Conservation (phyloP, 2,113 vertebrate genomes). For the Gnathonemus longibarbis region DNA sequence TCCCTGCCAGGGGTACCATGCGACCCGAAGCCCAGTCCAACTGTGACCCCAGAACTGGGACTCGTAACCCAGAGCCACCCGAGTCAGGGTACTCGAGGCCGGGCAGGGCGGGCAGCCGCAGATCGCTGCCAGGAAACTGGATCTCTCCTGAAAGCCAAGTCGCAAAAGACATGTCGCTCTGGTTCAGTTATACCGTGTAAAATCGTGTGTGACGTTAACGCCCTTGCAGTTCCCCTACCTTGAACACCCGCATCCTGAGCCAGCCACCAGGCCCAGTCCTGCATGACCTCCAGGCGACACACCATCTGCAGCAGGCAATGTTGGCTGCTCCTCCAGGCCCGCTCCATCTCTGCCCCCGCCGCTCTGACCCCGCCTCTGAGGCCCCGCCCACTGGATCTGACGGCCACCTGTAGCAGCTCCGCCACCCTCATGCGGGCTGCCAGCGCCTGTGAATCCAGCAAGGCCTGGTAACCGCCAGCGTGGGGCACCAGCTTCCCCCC, state of each 20-base stretch:
- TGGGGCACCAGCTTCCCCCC: conserved; percentile 55
- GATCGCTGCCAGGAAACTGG: conserved; percentile 56
- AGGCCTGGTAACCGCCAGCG: conserved; percentile 60
- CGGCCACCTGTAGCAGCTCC: conserved; percentile 24
- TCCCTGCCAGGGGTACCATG: conserved; percentile 64
- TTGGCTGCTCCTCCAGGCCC: conserved; percentile 51
- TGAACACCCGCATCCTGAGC: conserved; percentile 56
- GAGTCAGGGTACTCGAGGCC: conserved; percentile 83
- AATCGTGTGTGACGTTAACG: neutral
- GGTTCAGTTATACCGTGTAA: neutral
- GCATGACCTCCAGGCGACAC: conserved; percentile 56
- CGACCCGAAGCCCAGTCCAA: conserved; percentile 54
- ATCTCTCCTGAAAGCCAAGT: conserved; percentile 59
- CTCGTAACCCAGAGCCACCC: conserved; percentile 67
- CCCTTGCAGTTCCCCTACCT: conserved; percentile 45
- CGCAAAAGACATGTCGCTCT: neutral
- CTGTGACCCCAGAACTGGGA: conserved; percentile 74
- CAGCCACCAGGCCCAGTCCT: conserved; percentile 45
- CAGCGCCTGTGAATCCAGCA: conserved; percentile 61
- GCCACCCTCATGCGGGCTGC: conserved; percentile 22
- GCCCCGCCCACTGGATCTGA: conserved; percentile 23
- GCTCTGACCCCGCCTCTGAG: conserved; percentile 44
- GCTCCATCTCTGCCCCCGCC: conserved; percentile 54
- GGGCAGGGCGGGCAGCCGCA: conserved; percentile 65
- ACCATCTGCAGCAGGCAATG: conserved; percentile 59